Percentiles rank a stretch among this genome's conserved stretches.
Evolutionary conservation across 2,113 vertebrate genomes (phyloP).

Genomic region (Cyanistes caeruleus): DNA sequence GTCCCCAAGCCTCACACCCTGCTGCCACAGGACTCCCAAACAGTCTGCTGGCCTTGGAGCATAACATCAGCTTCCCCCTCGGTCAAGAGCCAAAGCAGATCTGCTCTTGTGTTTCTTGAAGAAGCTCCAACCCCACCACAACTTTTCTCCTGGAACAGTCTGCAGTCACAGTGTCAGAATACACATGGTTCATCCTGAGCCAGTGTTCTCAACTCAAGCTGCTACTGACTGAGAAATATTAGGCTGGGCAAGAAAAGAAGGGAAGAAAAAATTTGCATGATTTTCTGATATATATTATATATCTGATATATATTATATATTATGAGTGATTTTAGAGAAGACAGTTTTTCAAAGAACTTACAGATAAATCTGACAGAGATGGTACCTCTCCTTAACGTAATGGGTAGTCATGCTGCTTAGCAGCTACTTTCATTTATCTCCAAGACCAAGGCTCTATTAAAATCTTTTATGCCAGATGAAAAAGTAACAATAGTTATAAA

Average conservation of each 20-base stretch:
- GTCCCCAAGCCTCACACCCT: accelerated
- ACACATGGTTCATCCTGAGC: neutral
- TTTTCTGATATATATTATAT: neutral
- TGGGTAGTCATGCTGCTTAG: neutral
- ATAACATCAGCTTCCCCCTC: accelerated
- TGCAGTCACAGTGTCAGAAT: neutral
- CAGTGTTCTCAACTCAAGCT: neutral
- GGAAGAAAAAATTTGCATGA: neutral
- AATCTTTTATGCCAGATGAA: neutral
- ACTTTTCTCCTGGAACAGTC: neutral
- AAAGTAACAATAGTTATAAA: neutral
- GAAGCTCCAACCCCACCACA: neutral
- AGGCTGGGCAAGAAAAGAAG: neutral
- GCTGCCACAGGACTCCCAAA: neutral
- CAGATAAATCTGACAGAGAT: neutral
- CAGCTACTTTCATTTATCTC: neutral
- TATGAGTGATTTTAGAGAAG: neutral
- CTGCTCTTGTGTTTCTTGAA: neutral
- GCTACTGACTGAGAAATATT: neutral
- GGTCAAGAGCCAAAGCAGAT: neutral
- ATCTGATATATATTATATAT: neutral
- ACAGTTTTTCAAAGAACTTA: neutral
- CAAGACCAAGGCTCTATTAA: neutral
- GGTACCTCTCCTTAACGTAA: neutral
- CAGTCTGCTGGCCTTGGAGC: neutral